Conservation (phyloP, 2,888 invertebrate species). For the Aspidapion aeneum region DNA sequence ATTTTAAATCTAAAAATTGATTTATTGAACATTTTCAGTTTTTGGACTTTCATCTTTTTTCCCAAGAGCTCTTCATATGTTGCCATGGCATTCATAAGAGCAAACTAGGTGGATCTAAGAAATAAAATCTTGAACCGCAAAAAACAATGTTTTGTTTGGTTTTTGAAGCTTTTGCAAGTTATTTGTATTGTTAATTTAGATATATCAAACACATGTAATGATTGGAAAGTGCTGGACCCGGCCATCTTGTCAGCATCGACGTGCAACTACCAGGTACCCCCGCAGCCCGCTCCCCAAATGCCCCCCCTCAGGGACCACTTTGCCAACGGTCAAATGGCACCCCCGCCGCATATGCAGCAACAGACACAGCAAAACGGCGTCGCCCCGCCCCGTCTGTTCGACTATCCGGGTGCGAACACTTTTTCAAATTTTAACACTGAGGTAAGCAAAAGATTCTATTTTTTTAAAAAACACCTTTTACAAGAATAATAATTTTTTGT, state of each 20-base stretch:
- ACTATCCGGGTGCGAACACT: conserved; percentile 26
- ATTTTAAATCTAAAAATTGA: no score
- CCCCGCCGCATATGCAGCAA: conserved; percentile 37
- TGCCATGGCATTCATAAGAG: no score
- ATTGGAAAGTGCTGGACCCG: conserved; percentile 92
- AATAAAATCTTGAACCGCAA: no score
- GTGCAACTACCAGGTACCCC: conserved; percentile 51
- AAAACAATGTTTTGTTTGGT: no score
- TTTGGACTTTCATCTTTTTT: no score
- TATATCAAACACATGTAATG: conserved; percentile 59
- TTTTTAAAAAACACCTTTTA: no score
- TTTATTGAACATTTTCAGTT: no score
- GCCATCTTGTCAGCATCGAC: conserved; percentile 77
- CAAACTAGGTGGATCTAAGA: no score
- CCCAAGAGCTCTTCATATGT: no score
- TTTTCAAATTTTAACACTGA: not conserved
- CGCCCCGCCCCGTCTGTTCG: conserved; percentile 22
- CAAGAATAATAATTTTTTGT: no score
- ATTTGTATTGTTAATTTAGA: conserved; percentile 46
- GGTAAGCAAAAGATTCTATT: no score
- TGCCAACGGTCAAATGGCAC: not conserved
- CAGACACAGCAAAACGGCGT: conserved; percentile 37
- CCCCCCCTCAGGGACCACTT: conserved; percentile 36
- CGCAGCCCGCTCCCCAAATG: conserved; percentile 26
- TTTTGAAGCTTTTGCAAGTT: no score